These are phyloP conservation scores for Forbesichthys papilliferus DNA, from an alignment of 2,113 vertebrate genomes.

Conservation along the genomic window DNA sequence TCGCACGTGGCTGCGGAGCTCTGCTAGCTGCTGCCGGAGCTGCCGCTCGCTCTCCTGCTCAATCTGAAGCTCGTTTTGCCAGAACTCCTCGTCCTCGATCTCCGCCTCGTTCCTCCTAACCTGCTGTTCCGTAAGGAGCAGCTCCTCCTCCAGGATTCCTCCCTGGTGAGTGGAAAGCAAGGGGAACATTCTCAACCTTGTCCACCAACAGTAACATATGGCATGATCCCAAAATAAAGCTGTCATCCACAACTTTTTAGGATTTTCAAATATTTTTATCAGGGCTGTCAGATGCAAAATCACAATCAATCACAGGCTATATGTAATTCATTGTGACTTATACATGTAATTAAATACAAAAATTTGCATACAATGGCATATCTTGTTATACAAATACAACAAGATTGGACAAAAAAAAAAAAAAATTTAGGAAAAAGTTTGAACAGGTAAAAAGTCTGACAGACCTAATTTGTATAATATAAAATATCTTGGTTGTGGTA, in stretches of 20 bases:
- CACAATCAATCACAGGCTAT: too few relatives aligned
- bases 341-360: too few relatives aligned
- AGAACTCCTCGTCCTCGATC: constrained; percentile 93
- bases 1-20: constrained; percentile 82
- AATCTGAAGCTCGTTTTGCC: constrained; percentile 93
- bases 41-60: constrained; percentile 92
- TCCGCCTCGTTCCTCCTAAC: constrained; percentile 89
- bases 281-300: too few relatives aligned
- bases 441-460: too few relatives aligned
- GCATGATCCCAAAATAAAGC: neutral
- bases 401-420: too few relatives aligned
- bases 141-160: constrained; percentile 82
- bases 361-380: too few relatives aligned
- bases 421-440: too few relatives aligned
- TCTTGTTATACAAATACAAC: too few relatives aligned
- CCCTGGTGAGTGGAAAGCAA: constrained; percentile 17
- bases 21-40: constrained; percentile 87
- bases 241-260: neutral
- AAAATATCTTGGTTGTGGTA: too few relatives aligned
- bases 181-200: neutral
- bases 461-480: too few relatives aligned
- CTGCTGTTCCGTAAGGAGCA: constrained; percentile 87
- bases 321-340: too few relatives aligned
- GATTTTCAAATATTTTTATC: too few relatives aligned
- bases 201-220: neutral